These are phyloP conservation scores for Psittacula echo DNA, from an alignment of 2,797 vertebrate genomes.

Conservation along the genomic window DNA sequence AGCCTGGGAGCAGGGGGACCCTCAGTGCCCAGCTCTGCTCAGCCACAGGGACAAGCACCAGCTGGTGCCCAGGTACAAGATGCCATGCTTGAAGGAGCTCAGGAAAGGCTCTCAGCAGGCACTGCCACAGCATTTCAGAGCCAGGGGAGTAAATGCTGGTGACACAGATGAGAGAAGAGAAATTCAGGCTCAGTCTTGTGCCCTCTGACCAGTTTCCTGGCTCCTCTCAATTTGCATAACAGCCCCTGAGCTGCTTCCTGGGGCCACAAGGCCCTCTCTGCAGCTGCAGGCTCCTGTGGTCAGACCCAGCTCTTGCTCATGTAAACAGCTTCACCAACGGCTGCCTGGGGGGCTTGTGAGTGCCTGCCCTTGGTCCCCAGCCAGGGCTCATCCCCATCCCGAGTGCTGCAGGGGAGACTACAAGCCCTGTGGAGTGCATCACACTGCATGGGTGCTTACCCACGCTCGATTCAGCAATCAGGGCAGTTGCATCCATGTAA, in stretches of 20 bases:
- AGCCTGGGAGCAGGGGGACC: background rate
- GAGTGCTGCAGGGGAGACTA: rapidly evolving
- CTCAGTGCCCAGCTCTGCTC: background rate
- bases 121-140: background rate
- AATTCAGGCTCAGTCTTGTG: background rate
- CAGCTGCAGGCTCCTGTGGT: background rate
- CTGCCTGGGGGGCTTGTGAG: background rate
- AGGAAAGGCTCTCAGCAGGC: background rate
- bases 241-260: background rate
- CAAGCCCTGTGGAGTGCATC: background rate
- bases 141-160: background rate
- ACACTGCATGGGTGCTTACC: background rate
- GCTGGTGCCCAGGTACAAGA: background rate
- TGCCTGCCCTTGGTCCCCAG: background rate
- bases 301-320: background rate
- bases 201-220: background rate
- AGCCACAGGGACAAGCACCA: background rate
- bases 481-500: background rate
- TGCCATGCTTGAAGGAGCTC: background rate
- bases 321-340: background rate
- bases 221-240: background rate
- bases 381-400: background rate
- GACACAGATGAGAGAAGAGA: background rate
- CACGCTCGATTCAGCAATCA: rapidly evolving
- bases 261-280: rapidly evolving